Conservation (phyloP, 1,140 invertebrate species). For the Steinernema khuongi region DNA sequence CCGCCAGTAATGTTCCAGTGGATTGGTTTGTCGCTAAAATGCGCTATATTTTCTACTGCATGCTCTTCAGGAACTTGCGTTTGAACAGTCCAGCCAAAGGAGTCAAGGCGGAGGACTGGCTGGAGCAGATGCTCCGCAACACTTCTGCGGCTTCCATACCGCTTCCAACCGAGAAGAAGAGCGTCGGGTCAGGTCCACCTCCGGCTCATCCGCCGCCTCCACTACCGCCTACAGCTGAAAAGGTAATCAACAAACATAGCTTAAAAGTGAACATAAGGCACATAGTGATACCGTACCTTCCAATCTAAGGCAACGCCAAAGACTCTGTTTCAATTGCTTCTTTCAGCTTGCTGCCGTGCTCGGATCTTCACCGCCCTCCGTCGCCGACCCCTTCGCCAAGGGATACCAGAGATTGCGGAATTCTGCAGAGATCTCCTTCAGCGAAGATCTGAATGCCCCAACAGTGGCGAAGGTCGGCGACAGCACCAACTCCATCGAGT, state of each 20-base stretch:
- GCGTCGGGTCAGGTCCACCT: conserved; percentile 23
- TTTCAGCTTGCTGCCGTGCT: conserved; percentile 15
- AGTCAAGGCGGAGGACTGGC: conserved; percentile 43
- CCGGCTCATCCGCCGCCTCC: conserved; percentile 40
- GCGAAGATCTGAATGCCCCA: not conserved
- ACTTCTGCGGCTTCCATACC: conserved; percentile 20
- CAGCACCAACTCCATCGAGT: conserved; percentile 38
- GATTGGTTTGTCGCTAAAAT: conserved; percentile 18
- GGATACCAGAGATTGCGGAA: not conserved
- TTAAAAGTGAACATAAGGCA: conserved; percentile 7
- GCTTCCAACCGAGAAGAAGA: not conserved
- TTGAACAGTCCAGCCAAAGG: not conserved
- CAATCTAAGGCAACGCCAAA: not conserved
- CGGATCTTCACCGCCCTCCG: conserved; percentile 1
- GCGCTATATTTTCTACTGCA: not conserved
- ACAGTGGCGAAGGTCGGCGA: conserved; percentile 20
- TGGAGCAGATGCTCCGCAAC: conserved; percentile 34
- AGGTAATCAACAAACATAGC: not conserved
- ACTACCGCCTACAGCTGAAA: conserved; percentile 31
- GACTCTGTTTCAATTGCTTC: conserved; percentile 15
- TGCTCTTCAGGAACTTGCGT: not conserved
- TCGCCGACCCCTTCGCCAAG: conserved; percentile 2
- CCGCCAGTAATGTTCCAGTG: not conserved
- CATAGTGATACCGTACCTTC: conserved; percentile 16
- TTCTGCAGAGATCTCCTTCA: not conserved